These are phyloP conservation scores for Lithobius niger DNA, from an alignment of 1,140 invertebrate species.

Conservation along the genomic window DNA sequence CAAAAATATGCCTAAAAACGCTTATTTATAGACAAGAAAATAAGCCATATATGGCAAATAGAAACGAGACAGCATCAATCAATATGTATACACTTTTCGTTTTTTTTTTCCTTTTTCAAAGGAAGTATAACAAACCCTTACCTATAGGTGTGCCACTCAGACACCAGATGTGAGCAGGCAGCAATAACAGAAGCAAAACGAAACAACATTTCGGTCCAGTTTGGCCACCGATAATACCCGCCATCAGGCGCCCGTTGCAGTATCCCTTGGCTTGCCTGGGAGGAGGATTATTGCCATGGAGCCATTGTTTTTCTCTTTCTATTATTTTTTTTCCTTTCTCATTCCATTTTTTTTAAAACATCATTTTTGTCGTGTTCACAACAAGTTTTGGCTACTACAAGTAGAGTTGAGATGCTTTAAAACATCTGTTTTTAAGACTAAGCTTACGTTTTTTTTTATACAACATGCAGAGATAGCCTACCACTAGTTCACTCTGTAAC, in stretches of 20 bases:
- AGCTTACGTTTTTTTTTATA: background rate
- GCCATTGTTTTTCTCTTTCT: background rate
- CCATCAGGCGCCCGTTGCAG: background rate
- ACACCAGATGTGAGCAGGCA: background rate
- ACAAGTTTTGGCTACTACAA: too few species aligned
- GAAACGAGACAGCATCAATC: background rate
- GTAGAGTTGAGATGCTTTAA: too few species aligned
- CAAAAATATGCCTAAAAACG: too few species aligned
- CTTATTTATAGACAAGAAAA: background rate
- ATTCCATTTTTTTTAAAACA: too few species aligned
- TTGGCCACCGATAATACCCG: background rate
- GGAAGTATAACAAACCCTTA: background rate
- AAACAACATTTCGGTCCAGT: background rate
- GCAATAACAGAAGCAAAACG: background rate
- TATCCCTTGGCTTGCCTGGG: too few species aligned
- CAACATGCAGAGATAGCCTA: background rate
- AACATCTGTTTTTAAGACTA: background rate
- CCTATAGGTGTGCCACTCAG: background rate
- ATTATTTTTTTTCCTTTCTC: too few species aligned
- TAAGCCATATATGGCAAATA: background rate
- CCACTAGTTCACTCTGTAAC: background rate
- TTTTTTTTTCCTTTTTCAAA: background rate
- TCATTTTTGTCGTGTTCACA: background rate
- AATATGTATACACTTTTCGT: background rate
- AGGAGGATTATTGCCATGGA: constrained; percentile 2